A percentile compares a stretch with the other conserved stretches of the same genome.
These are phyloP conservation scores for Apamea crenata DNA, from an alignment of 2,888 invertebrate genomes.

Conservation along the genomic window DNA sequence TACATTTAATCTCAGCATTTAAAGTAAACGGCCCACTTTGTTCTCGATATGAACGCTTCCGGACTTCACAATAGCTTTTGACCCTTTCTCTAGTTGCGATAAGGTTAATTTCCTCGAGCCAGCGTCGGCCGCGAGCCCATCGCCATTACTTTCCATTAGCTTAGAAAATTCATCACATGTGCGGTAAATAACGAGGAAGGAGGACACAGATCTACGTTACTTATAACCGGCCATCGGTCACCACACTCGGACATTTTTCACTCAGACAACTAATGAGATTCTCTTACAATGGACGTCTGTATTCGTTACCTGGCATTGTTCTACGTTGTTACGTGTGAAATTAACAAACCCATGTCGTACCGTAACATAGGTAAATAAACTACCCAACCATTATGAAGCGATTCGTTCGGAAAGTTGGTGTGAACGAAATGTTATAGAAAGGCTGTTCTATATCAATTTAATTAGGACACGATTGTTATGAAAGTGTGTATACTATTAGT, in stretches of 20 bases:
- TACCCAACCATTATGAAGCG: background rate
- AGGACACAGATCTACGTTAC: slow-evolving; percentile 64
- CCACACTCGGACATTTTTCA: slow-evolving; percentile 74
- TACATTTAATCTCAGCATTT: slow-evolving; percentile 32
- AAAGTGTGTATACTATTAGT: slow-evolving; percentile 10
- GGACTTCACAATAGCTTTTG: slow-evolving; percentile 69
- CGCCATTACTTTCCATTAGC: slow-evolving; percentile 76
- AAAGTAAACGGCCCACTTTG: slow-evolving; percentile 40
- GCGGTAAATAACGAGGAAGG: slow-evolving; percentile 68
- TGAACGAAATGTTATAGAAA: slow-evolving; percentile 21
- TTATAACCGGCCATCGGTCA: slow-evolving; percentile 77
- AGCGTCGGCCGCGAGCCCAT: slow-evolving; percentile 66
- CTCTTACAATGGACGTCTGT: slow-evolving; percentile 69
- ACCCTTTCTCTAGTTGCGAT: slow-evolving; percentile 69
- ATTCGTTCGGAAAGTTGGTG: slow-evolving; percentile 34
- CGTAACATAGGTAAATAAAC: slow-evolving; percentile 37
- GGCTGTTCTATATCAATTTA: slow-evolving; percentile 23
- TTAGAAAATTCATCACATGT: slow-evolving; percentile 74
- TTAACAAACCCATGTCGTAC: slow-evolving; percentile 58
- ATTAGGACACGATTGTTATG: slow-evolving; percentile 41
- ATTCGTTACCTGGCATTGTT: slow-evolving; percentile 76
- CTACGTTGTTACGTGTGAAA: slow-evolving; percentile 69
- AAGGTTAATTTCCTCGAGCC: slow-evolving; percentile 73
- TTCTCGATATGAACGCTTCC: slow-evolving; percentile 66
- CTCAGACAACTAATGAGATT: slow-evolving; percentile 75